Evolutionary conservation across 1,140 invertebrate genomes (phyloP).

Genomic region (Brachionus paranguensis): DNA sequence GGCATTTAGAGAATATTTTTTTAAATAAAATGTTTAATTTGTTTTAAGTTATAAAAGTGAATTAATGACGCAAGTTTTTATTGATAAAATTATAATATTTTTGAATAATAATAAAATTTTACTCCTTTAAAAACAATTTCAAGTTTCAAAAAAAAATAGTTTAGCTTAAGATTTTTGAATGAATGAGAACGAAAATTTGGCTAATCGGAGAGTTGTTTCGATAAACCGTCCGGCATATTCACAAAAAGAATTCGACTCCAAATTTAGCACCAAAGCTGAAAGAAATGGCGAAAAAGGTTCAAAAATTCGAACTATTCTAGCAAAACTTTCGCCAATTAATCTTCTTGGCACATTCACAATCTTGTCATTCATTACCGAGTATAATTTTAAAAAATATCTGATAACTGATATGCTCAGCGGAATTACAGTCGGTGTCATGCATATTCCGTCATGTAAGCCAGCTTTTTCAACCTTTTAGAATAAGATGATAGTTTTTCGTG

Average conservation of each 20-base stretch:
- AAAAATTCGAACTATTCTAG: not conserved
- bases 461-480: not conserved
- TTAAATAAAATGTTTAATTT: not conserved
- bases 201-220: not conserved
- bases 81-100: not conserved
- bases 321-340: not conserved
- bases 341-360: not conserved
- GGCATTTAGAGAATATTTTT: too few species aligned
- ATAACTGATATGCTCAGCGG: slow-evolving; percentile 19
- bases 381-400: slow-evolving; percentile 31
- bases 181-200: not conserved
- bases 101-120: not conserved
- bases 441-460: slow-evolving; percentile 17
- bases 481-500: not conserved
- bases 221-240: not conserved
- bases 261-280: not conserved
- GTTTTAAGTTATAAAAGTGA: not conserved
- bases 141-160: not conserved
- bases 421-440: slow-evolving; percentile 34
- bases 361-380: not conserved
- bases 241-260: not conserved
- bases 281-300: not conserved
- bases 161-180: not conserved
- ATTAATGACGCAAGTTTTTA: not conserved
- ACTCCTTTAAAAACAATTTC: not conserved